Evolutionary conservation across 1,140 invertebrate species (phyloP).

Genomic region (Chironomus striatipennis): DNA sequence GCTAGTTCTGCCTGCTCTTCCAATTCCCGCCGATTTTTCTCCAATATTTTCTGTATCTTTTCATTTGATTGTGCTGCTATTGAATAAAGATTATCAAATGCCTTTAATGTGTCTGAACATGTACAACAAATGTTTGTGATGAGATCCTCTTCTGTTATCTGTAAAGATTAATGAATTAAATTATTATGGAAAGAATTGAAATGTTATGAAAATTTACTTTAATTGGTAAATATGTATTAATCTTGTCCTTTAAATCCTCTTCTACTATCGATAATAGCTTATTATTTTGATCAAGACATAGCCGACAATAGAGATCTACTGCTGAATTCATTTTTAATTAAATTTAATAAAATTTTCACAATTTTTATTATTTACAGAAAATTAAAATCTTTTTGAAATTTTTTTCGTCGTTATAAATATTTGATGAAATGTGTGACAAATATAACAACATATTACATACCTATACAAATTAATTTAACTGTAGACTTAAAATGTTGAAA

Average conservation of each 20-base stretch:
- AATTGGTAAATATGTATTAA: slow-evolving; percentile 16
- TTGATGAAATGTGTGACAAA: too few relatives aligned
- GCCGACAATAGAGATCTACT: neutral
- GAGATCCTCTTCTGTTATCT: slow-evolving; percentile 5
- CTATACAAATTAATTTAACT: too few relatives aligned
- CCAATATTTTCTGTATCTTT: neutral
- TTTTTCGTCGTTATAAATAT: too few relatives aligned
- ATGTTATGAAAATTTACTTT: neutral
- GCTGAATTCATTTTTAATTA: neutral
- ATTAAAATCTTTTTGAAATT: too few relatives aligned
- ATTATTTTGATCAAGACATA: neutral
- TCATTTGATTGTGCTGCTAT: neutral
- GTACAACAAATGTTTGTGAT: slow-evolving; percentile 16
- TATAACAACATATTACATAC: too few relatives aligned
- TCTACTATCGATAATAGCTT: neutral
- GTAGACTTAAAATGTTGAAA: too few relatives aligned
- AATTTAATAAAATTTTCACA: neutral
- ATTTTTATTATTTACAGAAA: neutral
- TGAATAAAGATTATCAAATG: neutral
- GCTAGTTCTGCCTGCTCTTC: slow-evolving; percentile 7
- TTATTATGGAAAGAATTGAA: too few relatives aligned
- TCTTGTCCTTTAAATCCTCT: slow-evolving; percentile 14
- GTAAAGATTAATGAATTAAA: neutral
- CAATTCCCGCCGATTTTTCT: neutral
- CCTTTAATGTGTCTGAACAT: neutral